Conservation (phyloP, 1,140 invertebrate species). For the Leptopilina clavipes region DNA sequence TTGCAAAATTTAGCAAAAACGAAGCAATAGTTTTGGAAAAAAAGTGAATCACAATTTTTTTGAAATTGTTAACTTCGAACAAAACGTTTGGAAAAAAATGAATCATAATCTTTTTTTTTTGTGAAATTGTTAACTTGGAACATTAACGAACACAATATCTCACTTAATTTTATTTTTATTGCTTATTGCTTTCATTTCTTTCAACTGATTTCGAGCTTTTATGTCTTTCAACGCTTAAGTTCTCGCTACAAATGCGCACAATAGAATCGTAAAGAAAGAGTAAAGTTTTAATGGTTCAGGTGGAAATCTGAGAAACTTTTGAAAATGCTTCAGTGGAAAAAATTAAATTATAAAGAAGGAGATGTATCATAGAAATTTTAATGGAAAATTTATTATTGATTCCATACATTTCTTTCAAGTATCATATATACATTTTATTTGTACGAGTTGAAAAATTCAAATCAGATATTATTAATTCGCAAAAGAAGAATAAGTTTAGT, state of each 20-base stretch:
- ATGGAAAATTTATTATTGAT: too few relatives aligned
- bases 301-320: slow-evolving; percentile 10
- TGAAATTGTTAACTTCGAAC: too few relatives aligned
- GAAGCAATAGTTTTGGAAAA: too few relatives aligned
- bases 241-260: slow-evolving; percentile 23
- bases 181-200: slow-evolving; percentile 7
- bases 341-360: not conserved
- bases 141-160: not conserved
- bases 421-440: too few relatives aligned
- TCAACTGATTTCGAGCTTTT: slow-evolving; percentile 18
- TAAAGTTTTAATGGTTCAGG: slow-evolving; percentile 17
- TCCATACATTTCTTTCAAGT: too few relatives aligned
- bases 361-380: not conserved
- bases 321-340: not conserved
- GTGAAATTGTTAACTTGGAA: not conserved
- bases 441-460: too few relatives aligned
- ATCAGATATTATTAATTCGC: too few relatives aligned
- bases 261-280: slow-evolving; percentile 30
- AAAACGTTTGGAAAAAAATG: too few relatives aligned
- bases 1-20: too few relatives aligned
- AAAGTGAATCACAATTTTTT: too few relatives aligned
- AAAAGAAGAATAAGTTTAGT: too few relatives aligned
- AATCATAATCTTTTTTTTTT: not conserved
- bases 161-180: slow-evolving; percentile 8
- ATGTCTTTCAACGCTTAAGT: slow-evolving; percentile 14